These are phyloP conservation scores for Centruroides sculpturatus DNA, from an alignment of 1,140 invertebrate genomes.

Conservation along the genomic window DNA sequence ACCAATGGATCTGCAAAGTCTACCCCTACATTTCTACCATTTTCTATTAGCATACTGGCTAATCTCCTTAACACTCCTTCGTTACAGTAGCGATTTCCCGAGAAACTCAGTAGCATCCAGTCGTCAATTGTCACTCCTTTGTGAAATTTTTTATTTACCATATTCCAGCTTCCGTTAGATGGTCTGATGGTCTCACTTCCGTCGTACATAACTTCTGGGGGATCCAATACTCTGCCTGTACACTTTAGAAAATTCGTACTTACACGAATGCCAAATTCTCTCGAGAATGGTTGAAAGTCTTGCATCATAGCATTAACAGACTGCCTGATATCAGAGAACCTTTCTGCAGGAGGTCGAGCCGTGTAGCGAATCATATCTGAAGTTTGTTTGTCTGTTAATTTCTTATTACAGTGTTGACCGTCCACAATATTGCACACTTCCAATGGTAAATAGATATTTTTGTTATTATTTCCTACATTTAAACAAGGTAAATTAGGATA, in stretches of 20 bases:
- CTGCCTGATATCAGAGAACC: conserved; percentile 15
- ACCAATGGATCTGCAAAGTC: not conserved
- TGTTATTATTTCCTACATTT: conserved; percentile 18
- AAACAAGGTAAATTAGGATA: conserved; percentile 26
- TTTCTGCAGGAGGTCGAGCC: conserved; percentile 20
- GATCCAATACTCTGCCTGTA: conserved; percentile 16
- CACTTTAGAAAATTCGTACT: conserved; percentile 8
- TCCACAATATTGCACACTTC: conserved; percentile 24
- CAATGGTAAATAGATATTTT: conserved; percentile 22
- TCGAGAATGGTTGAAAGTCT: conserved; percentile 11
- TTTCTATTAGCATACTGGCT: not conserved
- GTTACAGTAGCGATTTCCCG: not conserved
- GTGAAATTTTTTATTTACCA: conserved; percentile 43
- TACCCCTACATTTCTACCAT: conserved; percentile 1
- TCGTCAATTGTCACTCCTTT: conserved; percentile 27
- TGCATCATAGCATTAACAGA: not conserved
- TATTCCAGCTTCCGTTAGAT: conserved; percentile 42
- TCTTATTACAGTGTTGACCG: conserved; percentile 20
- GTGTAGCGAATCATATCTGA: conserved; percentile 20
- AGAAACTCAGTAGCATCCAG: conserved; percentile 19
- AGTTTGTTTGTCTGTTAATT: conserved; percentile 13
- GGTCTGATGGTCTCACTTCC: conserved; percentile 1
- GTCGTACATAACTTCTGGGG: conserved; percentile 10
- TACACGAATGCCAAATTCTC: conserved; percentile 20
- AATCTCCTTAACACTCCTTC: not conserved